Base-by-base conservation (phyloP, 37 sponge, comb jelly and placozoan species). In the Corticium candelabrum region DNA sequence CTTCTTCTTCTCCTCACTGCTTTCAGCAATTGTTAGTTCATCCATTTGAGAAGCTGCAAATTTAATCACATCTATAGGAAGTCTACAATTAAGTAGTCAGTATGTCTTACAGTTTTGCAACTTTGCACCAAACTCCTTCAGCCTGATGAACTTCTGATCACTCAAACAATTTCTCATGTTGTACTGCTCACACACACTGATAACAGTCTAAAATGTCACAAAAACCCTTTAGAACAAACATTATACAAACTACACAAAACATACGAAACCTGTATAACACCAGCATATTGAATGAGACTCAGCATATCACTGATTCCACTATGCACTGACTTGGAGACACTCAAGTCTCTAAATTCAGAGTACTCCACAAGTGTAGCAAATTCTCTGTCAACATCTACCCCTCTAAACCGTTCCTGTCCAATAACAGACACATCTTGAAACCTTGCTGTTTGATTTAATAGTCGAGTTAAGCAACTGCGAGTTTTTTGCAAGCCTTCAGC, bases 141-240 rank as follows among this genome's bases (percentile, higher is more conserved):
- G 79, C n/a, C 79, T 38, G 34, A 68, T 2, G 39, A 79, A 79
- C 3, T 50, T 67, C 0, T 50, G 39, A 68, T 79, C 76, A 3
- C 35, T 27, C 37, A 72, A 38, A 50, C 88, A 87, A 2, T 76
- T 74, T 7, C 37, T 1, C 50, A 87, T 15, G 0, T 37, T 35
- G 37, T 79, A 87, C 74, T 78, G 80, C 3, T 74, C 40, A 41
- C 76, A 87, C 0, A 87, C 84, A 27, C 37, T 41, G 32, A 40
- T 27, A 3, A 85, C 74, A 3, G 3, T 41, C 5, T 50, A 50
- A 21, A 11, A 50, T 50, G 21, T 27, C 11, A 27, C 21, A 21
- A 27, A 50, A 50, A 50, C 21, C 62, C n/a, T n/a, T n/a, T n/a
- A n/a, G n/a, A n/a, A n/a, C 11, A 50, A 50, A 50, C 62, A 50